Base-by-base conservation (phyloP, 2,797 vertebrate species). In the Enoplosus armatus region DNA sequence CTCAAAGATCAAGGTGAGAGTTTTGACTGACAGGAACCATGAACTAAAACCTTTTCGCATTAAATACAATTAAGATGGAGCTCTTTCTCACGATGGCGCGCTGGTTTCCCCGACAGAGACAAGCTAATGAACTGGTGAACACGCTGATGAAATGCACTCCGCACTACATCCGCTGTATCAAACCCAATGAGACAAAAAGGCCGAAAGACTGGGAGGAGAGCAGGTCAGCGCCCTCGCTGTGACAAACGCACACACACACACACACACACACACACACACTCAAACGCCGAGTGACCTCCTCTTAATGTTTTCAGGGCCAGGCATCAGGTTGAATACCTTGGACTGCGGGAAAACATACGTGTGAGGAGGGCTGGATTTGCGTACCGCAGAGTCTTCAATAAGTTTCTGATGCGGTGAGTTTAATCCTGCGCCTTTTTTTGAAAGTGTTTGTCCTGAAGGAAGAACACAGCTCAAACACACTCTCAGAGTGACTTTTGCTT, bases 111-210 rank as follows among this genome's bases (percentile, higher is more conserved):
- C 37, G 9, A 68, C 92, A 99, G 98, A 98, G 92, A 95, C 98
- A 99, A 95, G 98, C 98, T n/a, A 99, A 99, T 0, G 96, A 99
- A 77, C 94, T 99, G 88, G 98, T 99, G 82, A 95, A 95, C 78
- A 99, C 97, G 0, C 92, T 99, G 82, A 99, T 97, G 97, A 97
- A 96, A 87, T 99, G 98, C 83, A 99, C 97, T 0, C 98, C 98
- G 2, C 98, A 99, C 87, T 99, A 99, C 65, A 99, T 99, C 90
- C 97, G 98, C 84, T 99, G 98, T 85, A 98, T 99, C 88, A 99
- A 99, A 80, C 98, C 98, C 89, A 99, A 99, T 0, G 98, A 99
- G 94, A 99, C 98, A 69, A 99, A 99, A 91, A 95, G 92, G 54
- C 95, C 98, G 0, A 96, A 94, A 37, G 98, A 99, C 94, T 99